A percentile compares a stretch with the other conserved stretches of the same genome.
These are phyloP conservation scores for Champsocephalus gunnari DNA, from an alignment of 2,797 vertebrate genomes.

Conservation along the genomic window DNA sequence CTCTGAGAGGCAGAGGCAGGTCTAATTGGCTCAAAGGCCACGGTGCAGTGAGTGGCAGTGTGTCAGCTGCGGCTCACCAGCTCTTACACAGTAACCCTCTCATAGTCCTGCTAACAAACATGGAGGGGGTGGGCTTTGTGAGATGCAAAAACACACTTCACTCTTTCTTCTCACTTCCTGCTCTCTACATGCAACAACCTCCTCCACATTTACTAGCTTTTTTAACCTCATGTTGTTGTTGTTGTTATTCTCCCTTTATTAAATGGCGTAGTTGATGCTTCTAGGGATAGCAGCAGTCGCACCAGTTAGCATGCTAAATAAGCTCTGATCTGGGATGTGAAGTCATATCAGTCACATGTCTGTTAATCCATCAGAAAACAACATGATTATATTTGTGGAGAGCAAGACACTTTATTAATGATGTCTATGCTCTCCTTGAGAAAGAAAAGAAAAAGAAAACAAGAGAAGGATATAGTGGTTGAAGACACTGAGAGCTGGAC, in stretches of 20 bases:
- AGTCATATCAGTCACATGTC: too few relatives aligned
- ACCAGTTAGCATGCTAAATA: too few relatives aligned
- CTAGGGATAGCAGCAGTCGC: too few relatives aligned
- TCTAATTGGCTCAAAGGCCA: slow-evolving; percentile 58
- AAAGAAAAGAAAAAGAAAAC: too few relatives aligned
- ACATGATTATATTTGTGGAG: too few relatives aligned
- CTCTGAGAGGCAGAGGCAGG: not conserved
- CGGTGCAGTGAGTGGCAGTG: slow-evolving; percentile 31
- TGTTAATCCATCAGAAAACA: too few relatives aligned
- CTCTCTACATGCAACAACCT: slow-evolving; percentile 15
- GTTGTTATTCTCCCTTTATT: not conserved
- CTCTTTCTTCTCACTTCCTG: slow-evolving; percentile 14
- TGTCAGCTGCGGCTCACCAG: slow-evolving; percentile 53
- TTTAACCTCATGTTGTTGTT: not conserved
- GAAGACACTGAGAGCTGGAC: too few relatives aligned
- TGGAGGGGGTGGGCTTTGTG: not conserved
- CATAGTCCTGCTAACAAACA: slow-evolving; percentile 53
- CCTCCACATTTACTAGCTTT: not conserved
- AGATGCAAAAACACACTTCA: slow-evolving; percentile 1
- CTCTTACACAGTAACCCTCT: slow-evolving; percentile 49
- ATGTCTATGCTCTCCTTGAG: too few relatives aligned
- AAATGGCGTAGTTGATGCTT: too few relatives aligned
- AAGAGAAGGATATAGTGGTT: too few relatives aligned
- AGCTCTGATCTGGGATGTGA: too few relatives aligned
- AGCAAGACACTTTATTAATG: too few relatives aligned